Conservation (phyloP, 2,113 vertebrate species). For the Limnothrissa miodon region DNA sequence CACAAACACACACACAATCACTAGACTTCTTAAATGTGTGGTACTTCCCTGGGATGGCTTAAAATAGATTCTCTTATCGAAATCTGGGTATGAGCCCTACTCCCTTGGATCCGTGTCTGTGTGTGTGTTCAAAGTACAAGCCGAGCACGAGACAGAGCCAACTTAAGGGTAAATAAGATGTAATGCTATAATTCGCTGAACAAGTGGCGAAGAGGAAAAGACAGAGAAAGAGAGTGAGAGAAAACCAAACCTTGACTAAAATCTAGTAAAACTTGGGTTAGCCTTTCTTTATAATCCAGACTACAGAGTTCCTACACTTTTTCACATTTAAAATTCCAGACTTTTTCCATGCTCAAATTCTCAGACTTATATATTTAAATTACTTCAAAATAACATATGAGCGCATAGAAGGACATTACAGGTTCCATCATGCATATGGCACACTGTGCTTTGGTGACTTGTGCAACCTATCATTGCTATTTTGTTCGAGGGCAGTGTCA, state of each 20-base stretch:
- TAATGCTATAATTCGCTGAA: not conserved
- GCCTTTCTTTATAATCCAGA: not conserved
- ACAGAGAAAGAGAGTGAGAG: not conserved
- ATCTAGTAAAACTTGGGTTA: no score
- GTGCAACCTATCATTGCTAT: no score
- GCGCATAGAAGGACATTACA: no score
- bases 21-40: not conserved
- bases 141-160: not conserved
- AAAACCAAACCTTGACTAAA: no score
- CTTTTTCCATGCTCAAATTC: no score
- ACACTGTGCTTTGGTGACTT: no score
- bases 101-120: not conserved
- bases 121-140: conserved; percentile 19
- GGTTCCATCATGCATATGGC: no score
- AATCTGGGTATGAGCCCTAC: conserved; percentile 43
- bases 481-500: no score
- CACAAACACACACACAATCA: not conserved
- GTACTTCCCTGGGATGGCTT: conserved; percentile 37
- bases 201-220: not conserved
- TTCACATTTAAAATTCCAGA: no score
- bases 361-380: no score
- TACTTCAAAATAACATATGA: no score
- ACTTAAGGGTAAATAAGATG: not conserved
- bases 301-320: no score
- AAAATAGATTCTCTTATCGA: conserved; percentile 61